A percentile compares a stretch with the other conserved stretches of the same genome.
phyloP scores from a whole-genome alignment of 2,113 vertebrate species.

The Perognathus longimembris region DNA sequence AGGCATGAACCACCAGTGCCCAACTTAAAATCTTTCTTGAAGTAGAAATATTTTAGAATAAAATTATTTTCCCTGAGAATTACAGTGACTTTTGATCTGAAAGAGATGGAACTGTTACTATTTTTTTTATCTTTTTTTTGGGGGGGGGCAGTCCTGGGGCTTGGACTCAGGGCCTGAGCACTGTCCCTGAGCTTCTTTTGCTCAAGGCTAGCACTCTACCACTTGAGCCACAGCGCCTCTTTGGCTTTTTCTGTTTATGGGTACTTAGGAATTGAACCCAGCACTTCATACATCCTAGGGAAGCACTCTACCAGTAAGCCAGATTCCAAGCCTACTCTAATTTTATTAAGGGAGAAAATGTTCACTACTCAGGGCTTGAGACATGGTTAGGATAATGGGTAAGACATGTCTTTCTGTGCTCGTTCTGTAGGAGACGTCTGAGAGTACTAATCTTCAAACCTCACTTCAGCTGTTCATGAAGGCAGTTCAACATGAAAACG shows the following conservation, averaged over 20 bases:
- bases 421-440: slow-evolving; percentile 91
- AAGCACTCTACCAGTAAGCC: no score
- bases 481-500: slow-evolving; percentile 97
- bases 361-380: not conserved
- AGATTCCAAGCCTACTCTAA: not conserved
- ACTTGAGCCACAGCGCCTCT: no score
- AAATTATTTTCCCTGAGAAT: slow-evolving; percentile 24
- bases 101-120: slow-evolving; percentile 17
- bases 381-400: not conserved
- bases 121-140: no score
- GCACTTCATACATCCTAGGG: no score
- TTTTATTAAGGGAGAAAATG: not conserved
- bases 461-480: slow-evolving; percentile 95
- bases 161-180: no score
- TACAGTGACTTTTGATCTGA: slow-evolving; percentile 12
- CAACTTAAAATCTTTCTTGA: not conserved
- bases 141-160: no score
- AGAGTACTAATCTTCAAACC: slow-evolving; percentile 93
- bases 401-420: not conserved
- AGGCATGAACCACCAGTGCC: no score
- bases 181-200: no score
- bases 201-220: no score
- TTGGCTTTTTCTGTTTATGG: no score
- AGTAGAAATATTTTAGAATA: slow-evolving; percentile 47
- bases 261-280: no score